Evolutionary conservation across 1,140 invertebrate genomes (phyloP).

Genomic region (Apocrypta bakeri): DNA sequence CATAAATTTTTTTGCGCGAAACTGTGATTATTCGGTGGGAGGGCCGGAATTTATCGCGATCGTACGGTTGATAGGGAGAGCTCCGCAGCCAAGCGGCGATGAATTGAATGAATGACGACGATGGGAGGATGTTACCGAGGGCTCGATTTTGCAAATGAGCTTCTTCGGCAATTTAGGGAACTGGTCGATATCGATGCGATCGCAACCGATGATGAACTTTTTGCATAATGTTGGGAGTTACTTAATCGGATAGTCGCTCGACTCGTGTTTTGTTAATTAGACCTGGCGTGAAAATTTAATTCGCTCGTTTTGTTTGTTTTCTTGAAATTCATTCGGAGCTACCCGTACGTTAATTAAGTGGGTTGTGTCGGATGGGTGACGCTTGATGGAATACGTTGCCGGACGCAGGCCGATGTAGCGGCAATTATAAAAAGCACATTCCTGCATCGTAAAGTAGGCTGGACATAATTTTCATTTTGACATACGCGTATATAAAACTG

Average conservation of each 20-base stretch:
- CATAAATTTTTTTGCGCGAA: conserved; percentile 26
- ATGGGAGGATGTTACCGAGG: neutral
- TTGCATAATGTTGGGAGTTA: conserved; percentile 26
- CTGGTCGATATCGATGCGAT: conserved; percentile 1
- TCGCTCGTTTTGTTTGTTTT: conserved; percentile 5
- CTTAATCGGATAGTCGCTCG: neutral
- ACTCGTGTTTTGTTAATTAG: conserved; percentile 20
- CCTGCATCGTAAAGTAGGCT: neutral
- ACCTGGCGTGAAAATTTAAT: conserved; percentile 3
- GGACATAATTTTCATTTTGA: neutral
- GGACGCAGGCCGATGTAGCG: neutral
- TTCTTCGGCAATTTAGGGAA: neutral
- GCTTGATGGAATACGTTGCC: conserved; percentile 1
- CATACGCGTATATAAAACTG: neutral
- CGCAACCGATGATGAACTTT: conserved; percentile 17
- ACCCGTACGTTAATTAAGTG: conserved; percentile 33
- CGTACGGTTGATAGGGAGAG: neutral
- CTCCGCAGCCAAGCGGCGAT: neutral
- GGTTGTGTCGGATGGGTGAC: neutral
- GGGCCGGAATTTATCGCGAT: neutral
- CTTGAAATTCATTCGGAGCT: conserved; percentile 30
- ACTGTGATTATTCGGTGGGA: conserved; percentile 21
- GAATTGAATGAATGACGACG: neutral
- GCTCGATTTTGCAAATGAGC: conserved; percentile 4
- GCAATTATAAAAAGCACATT: neutral